Evolutionary conservation across 2,113 vertebrate species (phyloP).

Genomic region (Lepus europaeus): DNA sequence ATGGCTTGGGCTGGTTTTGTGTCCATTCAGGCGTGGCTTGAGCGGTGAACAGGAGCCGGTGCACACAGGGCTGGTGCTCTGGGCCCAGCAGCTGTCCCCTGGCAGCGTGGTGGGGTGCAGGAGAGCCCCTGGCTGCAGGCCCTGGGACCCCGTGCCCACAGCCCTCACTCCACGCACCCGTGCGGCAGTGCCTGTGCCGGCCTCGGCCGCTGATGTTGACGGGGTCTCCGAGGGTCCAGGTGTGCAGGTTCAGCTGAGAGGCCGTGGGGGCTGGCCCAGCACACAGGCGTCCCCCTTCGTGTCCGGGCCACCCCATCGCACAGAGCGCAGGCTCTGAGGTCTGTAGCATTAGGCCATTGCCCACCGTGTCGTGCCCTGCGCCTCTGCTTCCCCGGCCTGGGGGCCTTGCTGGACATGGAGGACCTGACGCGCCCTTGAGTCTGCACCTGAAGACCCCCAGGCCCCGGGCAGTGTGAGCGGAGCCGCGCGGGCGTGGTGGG

Average conservation of each 20-base stretch:
- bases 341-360: neutral
- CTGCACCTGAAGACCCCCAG: neutral
- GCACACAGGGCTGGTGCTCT: neutral
- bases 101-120: no score
- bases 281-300: rapidly evolving
- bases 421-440: neutral
- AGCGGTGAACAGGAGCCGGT: neutral
- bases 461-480: no score
- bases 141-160: rapidly evolving
- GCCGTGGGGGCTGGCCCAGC: neutral
- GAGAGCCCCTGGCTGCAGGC: neutral
- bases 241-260: no score
- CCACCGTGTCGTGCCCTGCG: neutral
- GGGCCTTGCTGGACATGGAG: no score
- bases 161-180: neutral
- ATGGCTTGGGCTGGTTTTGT: neutral
- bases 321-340: no score
- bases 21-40: neutral
- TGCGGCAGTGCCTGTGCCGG: neutral
- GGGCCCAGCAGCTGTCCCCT: neutral
- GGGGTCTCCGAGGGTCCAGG: neutral
- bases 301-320: rapidly evolving
- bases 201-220: no score
- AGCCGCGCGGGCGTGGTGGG: neutral
- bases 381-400: neutral